A percentile compares a stretch with the other conserved stretches of the same genome.
These are phyloP conservation scores for Paraescarpia echinospica DNA, from an alignment of 1,140 invertebrate species.

Conservation along the genomic window DNA sequence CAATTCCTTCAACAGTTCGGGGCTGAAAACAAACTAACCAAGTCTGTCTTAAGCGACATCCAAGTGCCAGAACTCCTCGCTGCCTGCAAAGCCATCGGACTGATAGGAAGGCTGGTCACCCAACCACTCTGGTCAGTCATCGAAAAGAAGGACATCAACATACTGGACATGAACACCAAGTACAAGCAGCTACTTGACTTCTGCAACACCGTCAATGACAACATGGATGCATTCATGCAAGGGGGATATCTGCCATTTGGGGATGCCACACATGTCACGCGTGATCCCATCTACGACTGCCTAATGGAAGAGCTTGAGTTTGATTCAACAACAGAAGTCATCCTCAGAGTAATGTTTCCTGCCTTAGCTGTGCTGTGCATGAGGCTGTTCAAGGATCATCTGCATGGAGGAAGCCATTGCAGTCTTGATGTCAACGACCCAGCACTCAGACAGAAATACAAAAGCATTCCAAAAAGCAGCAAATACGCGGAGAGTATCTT, in stretches of 20 bases:
- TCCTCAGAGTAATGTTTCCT: neutral
- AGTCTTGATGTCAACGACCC: neutral
- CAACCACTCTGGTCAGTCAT: neutral
- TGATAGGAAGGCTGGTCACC: neutral
- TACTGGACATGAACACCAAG: constrained; percentile 13
- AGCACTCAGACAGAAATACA: constrained; percentile 3
- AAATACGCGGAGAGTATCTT: constrained; percentile 12
- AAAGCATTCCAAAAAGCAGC: constrained; percentile 9
- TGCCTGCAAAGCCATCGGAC: neutral
- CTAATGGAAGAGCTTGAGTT: neutral
- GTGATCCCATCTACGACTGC: neutral
- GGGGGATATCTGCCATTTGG: neutral
- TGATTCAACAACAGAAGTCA: neutral
- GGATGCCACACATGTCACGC: neutral
- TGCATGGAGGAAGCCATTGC: neutral
- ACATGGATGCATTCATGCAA: neutral
- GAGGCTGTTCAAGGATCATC: neutral
- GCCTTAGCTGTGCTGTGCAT: neutral
- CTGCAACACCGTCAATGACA: constrained; percentile 8
- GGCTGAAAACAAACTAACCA: neutral
- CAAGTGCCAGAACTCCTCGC: constrained; percentile 8
- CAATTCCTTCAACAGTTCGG: neutral
- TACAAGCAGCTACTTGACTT: neutral
- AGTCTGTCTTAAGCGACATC: neutral
- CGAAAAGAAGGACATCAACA: constrained; percentile 7